Evolutionary conservation across 2,113 vertebrate genomes (phyloP), one percentile per base, ranked within the genome.

Genomic region (Ochotona curzoniae): DNA sequence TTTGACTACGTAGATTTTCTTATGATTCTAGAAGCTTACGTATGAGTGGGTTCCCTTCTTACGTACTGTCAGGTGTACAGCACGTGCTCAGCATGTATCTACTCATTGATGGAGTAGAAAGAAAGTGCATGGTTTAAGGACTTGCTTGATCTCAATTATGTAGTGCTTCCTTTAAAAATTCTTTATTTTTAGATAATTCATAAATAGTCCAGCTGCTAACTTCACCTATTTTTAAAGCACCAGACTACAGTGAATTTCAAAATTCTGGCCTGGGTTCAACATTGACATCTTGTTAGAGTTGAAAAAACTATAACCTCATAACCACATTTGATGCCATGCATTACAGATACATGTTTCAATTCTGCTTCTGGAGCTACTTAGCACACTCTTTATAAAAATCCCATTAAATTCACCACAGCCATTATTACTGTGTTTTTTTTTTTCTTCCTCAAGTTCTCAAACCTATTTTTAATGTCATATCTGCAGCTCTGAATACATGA

Each of bases 341-440:
- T 96, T 89, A 87, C 76, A 83, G 79, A 92, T 89, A 89, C 76
- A 93, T 74, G 76, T 69, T 70, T 96, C 57, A 26, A 14, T 95
- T 73, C 20, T 47, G 49, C 47, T 83, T 71, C 70, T 57, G 81
- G 66, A 89, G 66, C 64, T 89, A 23, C 76, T 87, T 89, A 79
- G 81, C 69, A 83, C 5, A 44, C 47, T 67, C 26, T 66, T 54
- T 82, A 64, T 89, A 87, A 93, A 57, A 89, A 89, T 79, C 30
- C 8, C 32, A 32, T 75, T 88, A 66, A 81, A 60, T 70, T 51
- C 61, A 70, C 66, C 83, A 32, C 15, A 83, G 12, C 23, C 20
- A 49, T 44, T 47, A 17, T 69, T 83, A 49, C 9, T 74, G 49
- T 57, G 25, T 83, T 67, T 78, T 87, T 26, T 44, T 44, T 61